Percentiles rank a stretch among this genome's conserved stretches.
Conservation (phyloP, 2,888 invertebrate genomes). For the Ganaspis brasiliensis region DNA sequence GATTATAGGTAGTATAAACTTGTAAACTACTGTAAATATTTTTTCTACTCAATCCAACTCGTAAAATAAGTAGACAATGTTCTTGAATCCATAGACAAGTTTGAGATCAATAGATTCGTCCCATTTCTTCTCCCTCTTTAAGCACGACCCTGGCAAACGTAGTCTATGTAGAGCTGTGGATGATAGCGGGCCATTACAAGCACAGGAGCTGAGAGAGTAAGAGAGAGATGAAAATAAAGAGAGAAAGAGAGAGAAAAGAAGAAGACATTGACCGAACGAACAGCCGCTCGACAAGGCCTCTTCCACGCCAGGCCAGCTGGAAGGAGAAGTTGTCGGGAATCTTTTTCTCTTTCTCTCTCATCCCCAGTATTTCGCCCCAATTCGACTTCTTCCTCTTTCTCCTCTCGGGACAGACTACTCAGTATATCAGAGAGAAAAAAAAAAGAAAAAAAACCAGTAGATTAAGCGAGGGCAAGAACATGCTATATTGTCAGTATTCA, state of each 20-base stretch:
- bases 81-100: slow-evolving; percentile 25
- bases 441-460: slow-evolving; percentile 12
- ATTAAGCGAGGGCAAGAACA: slow-evolving; percentile 42
- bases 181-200: slow-evolving; percentile 21
- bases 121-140: slow-evolving; percentile 31
- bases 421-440: slow-evolving; percentile 14
- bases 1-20: too few species aligned
- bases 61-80: slow-evolving; percentile 7
- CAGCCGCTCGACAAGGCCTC: slow-evolving; percentile 77
- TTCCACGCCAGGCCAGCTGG: slow-evolving; percentile 74
- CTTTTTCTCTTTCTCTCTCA: slow-evolving; percentile 31
- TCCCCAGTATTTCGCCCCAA: slow-evolving; percentile 31
- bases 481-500: slow-evolving; percentile 39
- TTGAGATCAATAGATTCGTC: slow-evolving; percentile 38
- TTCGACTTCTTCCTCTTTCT: slow-evolving; percentile 37
- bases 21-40: too few species aligned
- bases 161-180: slow-evolving; percentile 6
- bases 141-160: slow-evolving; percentile 37
- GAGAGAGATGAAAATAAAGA: slow-evolving; percentile 51
- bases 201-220: slow-evolving; percentile 34
- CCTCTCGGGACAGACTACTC: slow-evolving; percentile 21
- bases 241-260: slow-evolving; percentile 65
- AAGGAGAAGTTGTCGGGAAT: slow-evolving; percentile 57
- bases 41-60: not conserved
- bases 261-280: slow-evolving; percentile 80